These are phyloP conservation scores for Tiliqua scincoides DNA, from an alignment of 2,113 vertebrate genomes.

Conservation along the genomic window DNA sequence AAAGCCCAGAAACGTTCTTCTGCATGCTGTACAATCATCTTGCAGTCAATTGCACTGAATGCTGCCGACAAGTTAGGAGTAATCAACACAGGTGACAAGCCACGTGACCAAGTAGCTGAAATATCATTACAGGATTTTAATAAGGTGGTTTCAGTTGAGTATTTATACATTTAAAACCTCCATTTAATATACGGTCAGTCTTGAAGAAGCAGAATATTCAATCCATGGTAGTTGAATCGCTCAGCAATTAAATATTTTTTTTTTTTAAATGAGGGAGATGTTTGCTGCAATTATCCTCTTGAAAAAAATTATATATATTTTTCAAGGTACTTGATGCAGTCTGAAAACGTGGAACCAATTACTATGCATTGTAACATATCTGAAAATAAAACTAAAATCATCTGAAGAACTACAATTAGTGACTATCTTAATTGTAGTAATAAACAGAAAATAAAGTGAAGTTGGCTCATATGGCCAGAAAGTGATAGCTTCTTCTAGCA, in stretches of 20 bases:
- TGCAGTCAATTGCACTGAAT: slow-evolving; percentile 57
- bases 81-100: slow-evolving; percentile 48
- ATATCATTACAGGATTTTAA: slow-evolving; percentile 52
- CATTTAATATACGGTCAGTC: not conserved
- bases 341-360: not conserved
- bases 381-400: slow-evolving; percentile 10
- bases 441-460: slow-evolving; percentile 1
- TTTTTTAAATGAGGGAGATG: not conserved
- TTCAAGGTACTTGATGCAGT: slow-evolving; percentile 7
- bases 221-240: slow-evolving; percentile 13
- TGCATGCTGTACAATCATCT: slow-evolving; percentile 38
- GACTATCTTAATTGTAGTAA: slow-evolving; percentile 7
- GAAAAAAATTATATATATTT: no score
- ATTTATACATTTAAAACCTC: slow-evolving; percentile 30
- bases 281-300: not conserved
- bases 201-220: slow-evolving; percentile 35
- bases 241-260: slow-evolving; percentile 36
- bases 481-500: not conserved
- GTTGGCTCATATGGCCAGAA: not conserved
- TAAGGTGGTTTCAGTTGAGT: fast-evolving
- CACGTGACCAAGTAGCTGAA: slow-evolving; percentile 37
- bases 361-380: not conserved
- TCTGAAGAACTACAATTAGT: slow-evolving; percentile 1
- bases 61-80: slow-evolving; percentile 35
- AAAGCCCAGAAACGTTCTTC: slow-evolving; percentile 20